Conservation (phyloP, 2,888 invertebrate genomes). For the Danaus chrysippus region DNA sequence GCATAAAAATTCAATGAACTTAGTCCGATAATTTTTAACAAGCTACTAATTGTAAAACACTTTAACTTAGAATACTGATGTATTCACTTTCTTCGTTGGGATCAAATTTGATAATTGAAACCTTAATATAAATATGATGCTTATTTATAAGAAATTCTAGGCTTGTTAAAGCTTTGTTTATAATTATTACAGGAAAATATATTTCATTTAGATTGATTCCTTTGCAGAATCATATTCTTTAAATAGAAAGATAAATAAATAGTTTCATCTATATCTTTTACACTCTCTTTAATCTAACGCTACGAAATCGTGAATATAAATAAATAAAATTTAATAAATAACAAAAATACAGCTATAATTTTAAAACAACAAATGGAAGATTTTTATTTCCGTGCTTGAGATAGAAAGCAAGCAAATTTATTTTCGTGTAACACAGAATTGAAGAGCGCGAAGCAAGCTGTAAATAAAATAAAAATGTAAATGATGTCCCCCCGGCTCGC, state of each 20-base stretch:
- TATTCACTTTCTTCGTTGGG: background rate
- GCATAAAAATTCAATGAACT: conserved; percentile 43
- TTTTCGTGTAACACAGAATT: conserved; percentile 30
- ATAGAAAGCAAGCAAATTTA: conserved; percentile 29
- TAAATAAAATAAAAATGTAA: conserved; percentile 51
- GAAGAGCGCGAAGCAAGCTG: conserved; percentile 32
- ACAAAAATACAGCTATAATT: conserved; percentile 16
- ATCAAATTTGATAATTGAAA: no score
- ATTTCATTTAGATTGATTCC: no score
- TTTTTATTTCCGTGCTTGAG: conserved; percentile 21
- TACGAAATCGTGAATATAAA: background rate
- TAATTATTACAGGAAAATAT: no score
- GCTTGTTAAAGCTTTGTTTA: no score
- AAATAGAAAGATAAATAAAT: no score
- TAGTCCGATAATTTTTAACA: conserved; percentile 13
- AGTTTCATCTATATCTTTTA: no score
- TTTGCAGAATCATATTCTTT: no score
- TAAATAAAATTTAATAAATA: conserved; percentile 12
- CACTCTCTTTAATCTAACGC: no score
- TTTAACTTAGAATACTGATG: background rate
- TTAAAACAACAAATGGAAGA: conserved; percentile 21
- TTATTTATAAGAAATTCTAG: no score
- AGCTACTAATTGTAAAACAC: conserved; percentile 23
- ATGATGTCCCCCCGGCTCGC: conserved; percentile 37
- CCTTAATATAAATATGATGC: no score